A percentile compares a stretch with the other conserved stretches of the same genome.
Evolutionary conservation across 64 coral and sea anemone genomes (phyloP).

Genomic region (Platygyra sinensis): DNA sequence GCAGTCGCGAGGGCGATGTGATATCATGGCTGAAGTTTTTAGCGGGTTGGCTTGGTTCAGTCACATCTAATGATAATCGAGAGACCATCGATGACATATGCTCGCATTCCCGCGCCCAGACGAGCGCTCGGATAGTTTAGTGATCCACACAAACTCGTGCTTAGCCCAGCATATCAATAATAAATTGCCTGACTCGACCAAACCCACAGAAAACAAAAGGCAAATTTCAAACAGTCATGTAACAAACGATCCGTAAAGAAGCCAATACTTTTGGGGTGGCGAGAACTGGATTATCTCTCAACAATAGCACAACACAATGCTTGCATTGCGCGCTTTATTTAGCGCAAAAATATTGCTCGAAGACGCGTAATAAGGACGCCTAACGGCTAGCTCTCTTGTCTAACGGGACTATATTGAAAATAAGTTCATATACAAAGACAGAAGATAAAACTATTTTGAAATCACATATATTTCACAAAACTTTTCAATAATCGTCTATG

Average conservation of each 20-base stretch:
- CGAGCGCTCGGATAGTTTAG: too few relatives aligned
- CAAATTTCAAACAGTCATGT: neutral
- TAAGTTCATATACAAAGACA: too few relatives aligned
- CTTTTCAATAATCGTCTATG: neutral
- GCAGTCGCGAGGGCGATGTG: neutral
- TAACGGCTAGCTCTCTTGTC: too few relatives aligned
- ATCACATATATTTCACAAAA: too few relatives aligned
- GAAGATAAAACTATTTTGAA: too few relatives aligned
- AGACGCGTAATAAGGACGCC: too few relatives aligned
- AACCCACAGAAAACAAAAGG: neutral
- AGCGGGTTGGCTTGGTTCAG: neutral
- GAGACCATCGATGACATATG: neutral
- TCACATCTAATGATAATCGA: neutral
- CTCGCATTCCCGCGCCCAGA: neutral
- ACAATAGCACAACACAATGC: neutral
- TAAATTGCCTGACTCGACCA: neutral
- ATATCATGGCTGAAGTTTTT: neutral
- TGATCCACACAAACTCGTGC: too few relatives aligned
- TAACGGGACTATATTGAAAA: too few relatives aligned
- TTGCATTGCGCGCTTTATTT: neutral
- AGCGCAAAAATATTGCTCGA: too few relatives aligned
- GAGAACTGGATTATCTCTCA: neutral
- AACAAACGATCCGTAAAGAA: neutral
- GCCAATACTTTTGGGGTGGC: neutral
- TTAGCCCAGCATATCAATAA: too few relatives aligned